Evolutionary conservation across 2,113 vertebrate genomes (phyloP).

Genomic region (Lontra canadensis): DNA sequence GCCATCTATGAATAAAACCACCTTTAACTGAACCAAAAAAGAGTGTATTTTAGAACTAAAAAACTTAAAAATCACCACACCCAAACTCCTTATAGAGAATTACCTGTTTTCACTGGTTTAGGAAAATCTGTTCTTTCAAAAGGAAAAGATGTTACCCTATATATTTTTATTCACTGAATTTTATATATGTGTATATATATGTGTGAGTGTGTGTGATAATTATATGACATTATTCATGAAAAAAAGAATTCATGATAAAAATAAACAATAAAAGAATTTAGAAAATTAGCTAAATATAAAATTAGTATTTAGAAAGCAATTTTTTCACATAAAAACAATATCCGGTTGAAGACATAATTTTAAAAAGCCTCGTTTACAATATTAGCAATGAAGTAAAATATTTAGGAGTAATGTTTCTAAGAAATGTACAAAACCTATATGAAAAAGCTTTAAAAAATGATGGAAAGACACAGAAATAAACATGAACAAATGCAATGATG

Average conservation of each 20-base stretch:
- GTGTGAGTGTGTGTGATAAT: not conserved
- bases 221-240: not conserved
- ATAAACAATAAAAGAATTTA: not conserved
- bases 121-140: not conserved
- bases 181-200: not conserved
- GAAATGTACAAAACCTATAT: not conserved
- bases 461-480: not conserved
- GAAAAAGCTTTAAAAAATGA: not conserved
- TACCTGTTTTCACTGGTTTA: not conserved
- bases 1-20: not conserved
- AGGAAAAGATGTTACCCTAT: not conserved
- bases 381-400: not conserved
- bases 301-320: not conserved
- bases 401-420: not conserved
- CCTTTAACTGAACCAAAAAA: not conserved
- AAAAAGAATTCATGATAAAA: not conserved
- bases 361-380: not conserved
- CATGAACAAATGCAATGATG: not conserved
- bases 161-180: not conserved
- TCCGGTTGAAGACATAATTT: not conserved
- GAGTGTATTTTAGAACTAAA: not conserved
- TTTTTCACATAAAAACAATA: not conserved
- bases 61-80: not conserved
- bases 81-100: not conserved
- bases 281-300: not conserved